These are phyloP conservation scores for Camponotus vicinus DNA, from an alignment of 1,140 invertebrate species.

Conservation along the genomic window DNA sequence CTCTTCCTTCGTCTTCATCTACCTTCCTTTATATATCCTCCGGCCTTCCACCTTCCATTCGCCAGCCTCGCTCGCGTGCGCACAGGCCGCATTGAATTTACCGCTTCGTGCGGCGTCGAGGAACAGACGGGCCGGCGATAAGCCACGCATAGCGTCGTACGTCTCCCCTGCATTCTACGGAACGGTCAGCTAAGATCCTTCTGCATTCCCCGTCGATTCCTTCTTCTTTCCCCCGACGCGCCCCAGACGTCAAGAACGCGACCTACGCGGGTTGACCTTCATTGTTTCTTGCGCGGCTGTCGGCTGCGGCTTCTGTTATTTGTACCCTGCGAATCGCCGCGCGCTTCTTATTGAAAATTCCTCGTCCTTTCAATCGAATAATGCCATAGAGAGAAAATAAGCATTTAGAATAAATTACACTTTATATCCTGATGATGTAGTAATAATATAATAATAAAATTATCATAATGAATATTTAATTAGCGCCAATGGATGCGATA, in stretches of 20 bases:
- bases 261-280: conserved; percentile 64
- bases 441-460: neutral
- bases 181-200: conserved; percentile 13
- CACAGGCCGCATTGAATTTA: conserved; percentile 66
- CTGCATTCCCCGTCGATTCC: conserved; percentile 69
- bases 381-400: no score
- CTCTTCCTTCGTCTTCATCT: neutral
- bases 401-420: neutral
- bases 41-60: conserved; percentile 49
- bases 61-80: conserved; percentile 24
- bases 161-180: conserved; percentile 56
- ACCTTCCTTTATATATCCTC: conserved; percentile 46
- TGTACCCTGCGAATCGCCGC: neutral
- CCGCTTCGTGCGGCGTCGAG: conserved; percentile 63
- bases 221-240: conserved; percentile 40
- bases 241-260: conserved; percentile 63
- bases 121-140: conserved; percentile 67
- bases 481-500: neutral
- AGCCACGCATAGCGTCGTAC: conserved; percentile 44
- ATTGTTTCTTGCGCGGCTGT: conserved; percentile 56
- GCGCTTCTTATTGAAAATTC: conserved; percentile 23
- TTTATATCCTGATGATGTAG: neutral
- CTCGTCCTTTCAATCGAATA: neutral
- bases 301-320: conserved; percentile 54
- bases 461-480: neutral